Percentiles rank a stretch among this genome's conserved stretches.
phyloP scores from a whole-genome alignment of 2,888 invertebrate species.

The Archips crataeganus region DNA sequence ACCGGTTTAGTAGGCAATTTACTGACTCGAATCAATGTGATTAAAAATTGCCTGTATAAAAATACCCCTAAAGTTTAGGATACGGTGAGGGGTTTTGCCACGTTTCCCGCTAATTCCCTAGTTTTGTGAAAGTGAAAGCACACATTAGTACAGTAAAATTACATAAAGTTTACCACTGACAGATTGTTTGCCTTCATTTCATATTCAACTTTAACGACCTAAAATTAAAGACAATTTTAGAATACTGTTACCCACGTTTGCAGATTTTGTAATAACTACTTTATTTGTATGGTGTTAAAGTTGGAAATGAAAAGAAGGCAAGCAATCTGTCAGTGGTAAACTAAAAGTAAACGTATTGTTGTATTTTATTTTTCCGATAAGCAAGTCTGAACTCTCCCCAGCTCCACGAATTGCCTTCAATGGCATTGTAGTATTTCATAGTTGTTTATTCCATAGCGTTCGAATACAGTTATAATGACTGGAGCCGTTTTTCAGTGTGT shows the following conservation, averaged over 20 bases:
- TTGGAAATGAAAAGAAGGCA: too few relatives aligned
- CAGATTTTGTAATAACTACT: too few relatives aligned
- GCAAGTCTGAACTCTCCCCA: conserved; percentile 5
- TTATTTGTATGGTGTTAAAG: too few relatives aligned
- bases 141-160: conserved; percentile 28
- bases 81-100: not conserved
- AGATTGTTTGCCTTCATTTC: too few relatives aligned
- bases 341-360: too few relatives aligned
- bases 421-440: conserved; percentile 23
- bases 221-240: too few relatives aligned
- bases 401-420: conserved; percentile 3
- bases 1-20: not conserved
- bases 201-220: too few relatives aligned
- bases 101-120: not conserved
- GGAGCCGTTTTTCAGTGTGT: conserved; percentile 22
- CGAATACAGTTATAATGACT: conserved; percentile 15
- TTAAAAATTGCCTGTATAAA: not conserved
- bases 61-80: not conserved
- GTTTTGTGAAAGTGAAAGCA: conserved; percentile 18
- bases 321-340: too few relatives aligned
- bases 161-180: too few relatives aligned
- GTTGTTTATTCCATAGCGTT: conserved; percentile 23
- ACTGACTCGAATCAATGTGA: not conserved
- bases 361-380: conserved; percentile 29
- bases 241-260: too few relatives aligned